Base-by-base conservation (phyloP, 2,113 vertebrate species). In the Engraulis encrasicolus region DNA sequence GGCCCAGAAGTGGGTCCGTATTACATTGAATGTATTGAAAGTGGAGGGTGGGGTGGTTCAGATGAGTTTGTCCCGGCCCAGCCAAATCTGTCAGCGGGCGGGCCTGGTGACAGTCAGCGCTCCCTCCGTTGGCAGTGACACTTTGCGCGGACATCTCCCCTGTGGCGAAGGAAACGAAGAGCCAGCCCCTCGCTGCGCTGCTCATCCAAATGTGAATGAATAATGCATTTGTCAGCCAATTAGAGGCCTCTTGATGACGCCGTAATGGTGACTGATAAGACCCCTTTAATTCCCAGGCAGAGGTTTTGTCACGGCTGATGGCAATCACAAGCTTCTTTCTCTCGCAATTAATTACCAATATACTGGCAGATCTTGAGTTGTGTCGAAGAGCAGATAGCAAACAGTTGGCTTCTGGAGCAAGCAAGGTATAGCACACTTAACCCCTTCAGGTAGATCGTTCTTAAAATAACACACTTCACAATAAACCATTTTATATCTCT, bases 321-420 rank as follows among this genome's bases (percentile, higher is more conserved):
- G 90, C 27, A 89, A 93, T 93, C 91, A 83, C 87, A 82, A 83
- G 86, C 85, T 88, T 92, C 91, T 87, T 88, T 92, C 91, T 87
- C 86, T 91, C 81, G 86, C 91, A 89, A 93, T 93, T 94, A 92
- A 94, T 91, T 91, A 89, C 87, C 89, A 89, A 92, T 93, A 91
- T n/a, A 91, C 82, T 89, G 91, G 85, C 87, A 90, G 90, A 93
- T 91, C 92, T 84, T 83, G 86, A 90, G 86, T 90, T 85, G 92
- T 90, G 85, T 87, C 80, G 87, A 38, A 88, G 88, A 89, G 87
- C 88, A 80, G 85, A 85, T 86, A 83, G 88, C 84, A 88, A 90
- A 88, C 88, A 20, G 54, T 77, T 31, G 34, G 78, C 82, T 83
- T 90, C 87, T 78, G 1, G 27, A 23, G 34, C 66, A 85, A 86